Evolutionary conservation across 2,797 vertebrate species (phyloP).

Genomic region (Arremon aurantiirostris): DNA sequence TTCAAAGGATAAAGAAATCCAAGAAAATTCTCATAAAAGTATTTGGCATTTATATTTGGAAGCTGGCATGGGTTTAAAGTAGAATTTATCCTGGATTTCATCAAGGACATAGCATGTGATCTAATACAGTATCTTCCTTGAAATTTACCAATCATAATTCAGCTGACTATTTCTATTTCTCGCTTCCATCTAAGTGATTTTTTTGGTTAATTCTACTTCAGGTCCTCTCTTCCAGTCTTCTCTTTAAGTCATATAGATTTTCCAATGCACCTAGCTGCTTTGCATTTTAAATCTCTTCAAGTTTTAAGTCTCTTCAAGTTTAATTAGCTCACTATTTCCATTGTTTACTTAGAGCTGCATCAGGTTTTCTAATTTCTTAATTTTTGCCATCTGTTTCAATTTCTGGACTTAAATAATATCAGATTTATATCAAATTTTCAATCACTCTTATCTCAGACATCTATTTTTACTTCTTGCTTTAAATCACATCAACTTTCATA

Average conservation of each 20-base stretch:
- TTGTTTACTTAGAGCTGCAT: neutral
- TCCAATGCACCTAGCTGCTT: neutral
- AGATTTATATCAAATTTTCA: conserved; percentile 49
- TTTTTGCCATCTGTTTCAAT: conserved; percentile 33
- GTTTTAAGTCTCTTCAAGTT: conserved; percentile 7
- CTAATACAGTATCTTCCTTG: neutral
- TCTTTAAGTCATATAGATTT: neutral
- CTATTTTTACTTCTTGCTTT: conserved; percentile 39
- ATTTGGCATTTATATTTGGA: neutral
- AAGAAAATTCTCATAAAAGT: neutral
- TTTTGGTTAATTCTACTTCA: neutral
- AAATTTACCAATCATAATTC: neutral
- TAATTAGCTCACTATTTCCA: conserved; percentile 2
- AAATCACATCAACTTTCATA: conserved; percentile 19
- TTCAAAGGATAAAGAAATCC: neutral
- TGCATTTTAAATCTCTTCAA: neutral
- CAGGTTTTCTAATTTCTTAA: conserved; percentile 9
- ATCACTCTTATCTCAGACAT: conserved; percentile 6
- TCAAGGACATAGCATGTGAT: neutral
- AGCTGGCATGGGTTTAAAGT: neutral
- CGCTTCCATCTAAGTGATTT: neutral
- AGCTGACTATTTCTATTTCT: neutral
- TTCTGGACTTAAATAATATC: conserved; percentile 33
- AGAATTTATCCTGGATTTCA: neutral
- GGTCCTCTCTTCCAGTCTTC: neutral